Evolutionary conservation across 2,888 invertebrate genomes (phyloP), one percentile per base, ranked within the genome.

Genomic region (Drosophila vallismaia): DNA sequence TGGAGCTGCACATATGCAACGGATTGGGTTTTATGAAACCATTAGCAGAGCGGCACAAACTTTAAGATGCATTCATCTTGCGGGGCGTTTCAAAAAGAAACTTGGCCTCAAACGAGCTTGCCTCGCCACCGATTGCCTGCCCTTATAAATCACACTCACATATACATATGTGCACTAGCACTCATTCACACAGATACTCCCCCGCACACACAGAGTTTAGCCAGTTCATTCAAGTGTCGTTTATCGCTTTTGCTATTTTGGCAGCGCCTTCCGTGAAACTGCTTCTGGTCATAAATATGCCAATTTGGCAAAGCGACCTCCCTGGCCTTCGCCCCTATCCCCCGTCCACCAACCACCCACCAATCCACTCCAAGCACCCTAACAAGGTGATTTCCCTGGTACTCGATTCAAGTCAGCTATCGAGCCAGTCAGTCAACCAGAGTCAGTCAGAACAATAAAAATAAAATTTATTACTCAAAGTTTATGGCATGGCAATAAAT

Each of bases 401-500:
- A 50, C 36, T 60, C 72, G 62, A 57, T 50, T 51, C 49, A 59
- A 57, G 51, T 28, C 56, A 70, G 56, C 44, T 44, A 40, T 48
- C 40, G 55, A 63, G 48, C 28, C 55, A 60, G 59, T 58, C 76
- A 72, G 67, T 31, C 72, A 53, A 59, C 57, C 69, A 45, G 52
- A 73, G 69, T 74, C 75, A 69, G 83, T 74, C 64, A 71, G 77
- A 71, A 84, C 88, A 88, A 88, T 84, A 84, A 88, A 88, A 88
- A 79, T 84, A 59, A 84, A 84, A 84, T 88, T 83, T 84, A 84
- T 84, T 86, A 79, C 88, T 68, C 77, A 86, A 71, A 88, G 84
- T 83, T 88, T 82, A 82, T 87, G 86, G 79, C 82, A 85, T 76
- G 82, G 82, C 82, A 82, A 88, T 82, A 82, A 81, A 82, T 88